These are phyloP conservation scores for Hylaea fasciaria DNA, from an alignment of 2,888 invertebrate genomes.

Conservation along the genomic window DNA sequence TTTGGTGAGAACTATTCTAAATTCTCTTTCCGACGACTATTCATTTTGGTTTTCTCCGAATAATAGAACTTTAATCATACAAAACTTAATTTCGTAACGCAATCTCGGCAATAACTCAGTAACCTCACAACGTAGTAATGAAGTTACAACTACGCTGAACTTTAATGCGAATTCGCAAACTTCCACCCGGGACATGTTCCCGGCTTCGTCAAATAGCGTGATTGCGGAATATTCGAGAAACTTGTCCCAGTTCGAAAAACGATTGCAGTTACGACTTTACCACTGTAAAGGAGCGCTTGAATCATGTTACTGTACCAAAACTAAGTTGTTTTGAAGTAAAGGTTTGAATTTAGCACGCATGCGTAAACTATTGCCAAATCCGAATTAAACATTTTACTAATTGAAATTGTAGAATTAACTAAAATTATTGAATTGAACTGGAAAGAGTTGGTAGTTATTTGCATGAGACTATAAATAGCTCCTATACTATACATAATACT, in stretches of 20 bases:
- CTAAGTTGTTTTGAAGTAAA: neutral
- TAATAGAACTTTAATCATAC: neutral
- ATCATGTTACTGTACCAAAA: neutral
- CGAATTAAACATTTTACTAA: too few relatives aligned
- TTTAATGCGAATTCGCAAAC: conserved; percentile 21
- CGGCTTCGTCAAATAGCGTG: conserved; percentile 22
- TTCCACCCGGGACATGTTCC: conserved; percentile 12
- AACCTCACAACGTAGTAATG: neutral
- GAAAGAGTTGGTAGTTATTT: too few relatives aligned
- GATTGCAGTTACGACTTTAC: conserved; percentile 17
- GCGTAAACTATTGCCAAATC: too few relatives aligned
- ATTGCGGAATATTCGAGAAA: conserved; percentile 18
- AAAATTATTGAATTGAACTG: too few relatives aligned
- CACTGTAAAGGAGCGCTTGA: neutral
- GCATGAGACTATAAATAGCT: too few relatives aligned
- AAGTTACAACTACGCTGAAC: conserved; percentile 18
- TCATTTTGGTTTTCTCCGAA: neutral
- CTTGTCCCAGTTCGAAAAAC: conserved; percentile 13
- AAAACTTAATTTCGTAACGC: conserved; percentile 13
- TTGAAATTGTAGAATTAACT: too few relatives aligned
- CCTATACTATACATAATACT: neutral
- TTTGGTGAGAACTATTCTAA: too few relatives aligned
- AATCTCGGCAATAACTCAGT: conserved; percentile 2
- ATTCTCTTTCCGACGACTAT: too few relatives aligned
- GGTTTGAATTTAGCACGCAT: too few relatives aligned